Base-by-base conservation (phyloP, 2,797 vertebrate species). In the Lacerta viridis region DNA sequence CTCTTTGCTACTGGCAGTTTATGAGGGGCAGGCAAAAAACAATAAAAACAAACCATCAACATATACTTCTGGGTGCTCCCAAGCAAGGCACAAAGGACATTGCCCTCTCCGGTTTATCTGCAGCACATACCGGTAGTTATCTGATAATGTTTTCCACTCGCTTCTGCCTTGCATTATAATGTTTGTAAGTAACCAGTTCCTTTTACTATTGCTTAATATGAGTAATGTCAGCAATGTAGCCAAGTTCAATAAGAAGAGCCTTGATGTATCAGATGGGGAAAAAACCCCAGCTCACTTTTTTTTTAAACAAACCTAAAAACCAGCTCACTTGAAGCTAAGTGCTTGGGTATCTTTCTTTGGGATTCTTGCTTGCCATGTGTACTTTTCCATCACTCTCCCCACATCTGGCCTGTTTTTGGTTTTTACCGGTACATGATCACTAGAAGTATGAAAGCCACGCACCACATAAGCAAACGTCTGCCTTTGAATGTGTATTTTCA, bases 381-480 rank as follows among this genome's bases (percentile, higher is more conserved):
- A 75, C 59, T 76, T 81, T 85, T 85, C 85, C 61, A 84, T 87
- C 83, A n/a, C 46, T 36, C 77, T 81, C 43, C 46, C 46, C 15
- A 59, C 86, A 87, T 90, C 78, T 69, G 83, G 87, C 94, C 93
- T 69, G 46, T 87, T 84, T 92, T 93, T 85, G 0, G 69, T 95
- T 95, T 94, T 96, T 93, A 94, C 33, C 33, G 33, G 33, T 33
- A 33, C 93, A 93, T 29, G 91, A 91, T 93, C 95, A 92, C 85
- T 87, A 93, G 96, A 97, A 90, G 36, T 95, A 96, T 93, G 94
- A 92, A 94, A 92, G 88, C 92, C 75, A 61, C 86, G 46, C 90
- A 96, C 93, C 95, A 92, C 94, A 93, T 86, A 89, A 96, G 94
- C 94, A 97, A 96, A 96, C 93, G 90, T 59, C 89, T 90, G 87